Evolutionary conservation across 2,797 vertebrate genomes (phyloP).

Genomic region (Cuniculus paca): DNA sequence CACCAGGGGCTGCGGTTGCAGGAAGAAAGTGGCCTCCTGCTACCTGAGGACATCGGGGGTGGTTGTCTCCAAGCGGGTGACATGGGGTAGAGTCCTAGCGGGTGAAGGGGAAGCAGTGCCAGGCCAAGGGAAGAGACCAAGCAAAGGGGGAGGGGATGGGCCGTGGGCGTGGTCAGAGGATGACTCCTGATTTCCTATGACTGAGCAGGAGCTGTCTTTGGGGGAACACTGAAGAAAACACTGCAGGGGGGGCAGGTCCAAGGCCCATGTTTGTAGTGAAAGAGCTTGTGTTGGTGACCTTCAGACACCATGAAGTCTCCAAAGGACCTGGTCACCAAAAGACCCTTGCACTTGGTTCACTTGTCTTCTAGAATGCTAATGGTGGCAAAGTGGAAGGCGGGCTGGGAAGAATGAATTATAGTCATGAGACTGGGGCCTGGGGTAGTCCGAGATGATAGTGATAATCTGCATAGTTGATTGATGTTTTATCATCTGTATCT

Average conservation of each 20-base stretch:
- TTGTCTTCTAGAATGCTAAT: background rate
- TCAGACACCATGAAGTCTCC: background rate
- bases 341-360: background rate
- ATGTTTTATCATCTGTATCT: background rate
- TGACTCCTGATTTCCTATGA: background rate
- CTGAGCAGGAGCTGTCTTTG: background rate
- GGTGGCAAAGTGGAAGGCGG: background rate
- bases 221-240: background rate
- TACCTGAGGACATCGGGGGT: background rate
- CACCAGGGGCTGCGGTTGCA: background rate
- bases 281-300: background rate
- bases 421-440: background rate
- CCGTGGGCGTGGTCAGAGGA: constrained; percentile 19
- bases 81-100: background rate
- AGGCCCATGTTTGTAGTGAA: background rate
- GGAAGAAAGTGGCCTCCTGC: background rate
- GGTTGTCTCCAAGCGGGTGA: background rate
- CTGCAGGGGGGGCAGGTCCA: background rate
- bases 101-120: background rate
- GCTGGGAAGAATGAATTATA: background rate
- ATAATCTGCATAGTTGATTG: background rate
- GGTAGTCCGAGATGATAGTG: background rate
- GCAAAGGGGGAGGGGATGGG: background rate
- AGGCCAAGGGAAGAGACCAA: background rate
- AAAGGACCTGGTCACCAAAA: background rate